These are phyloP conservation scores for Tipula unca DNA, from an alignment of 2,888 invertebrate species.

Conservation along the genomic window DNA sequence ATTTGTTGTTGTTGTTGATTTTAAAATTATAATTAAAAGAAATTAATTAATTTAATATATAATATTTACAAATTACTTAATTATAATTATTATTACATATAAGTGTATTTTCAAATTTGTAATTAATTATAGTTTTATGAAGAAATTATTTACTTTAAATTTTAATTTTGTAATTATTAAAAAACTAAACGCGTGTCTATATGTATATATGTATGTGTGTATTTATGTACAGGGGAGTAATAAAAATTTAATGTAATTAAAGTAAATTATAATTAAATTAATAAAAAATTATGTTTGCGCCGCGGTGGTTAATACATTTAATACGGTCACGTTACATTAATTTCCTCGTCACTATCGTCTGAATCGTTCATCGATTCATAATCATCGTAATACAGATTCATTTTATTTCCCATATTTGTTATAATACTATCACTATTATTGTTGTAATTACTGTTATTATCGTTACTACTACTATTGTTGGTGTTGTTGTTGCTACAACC, in stretches of 20 bases:
- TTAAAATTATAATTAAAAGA: slow-evolving; percentile 1
- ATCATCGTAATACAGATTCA: slow-evolving; percentile 41
- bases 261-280: neutral
- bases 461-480: neutral
- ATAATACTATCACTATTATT: slow-evolving; percentile 33
- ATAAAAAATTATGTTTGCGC: neutral
- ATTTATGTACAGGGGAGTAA: neutral
- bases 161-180: neutral
- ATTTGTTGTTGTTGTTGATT: neutral
- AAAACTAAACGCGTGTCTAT: too few species aligned
- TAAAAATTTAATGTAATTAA: neutral
- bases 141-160: neutral
- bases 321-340: slow-evolving; percentile 75
- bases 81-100: neutral
- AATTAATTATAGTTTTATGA: neutral
- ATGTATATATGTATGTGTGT: too few species aligned
- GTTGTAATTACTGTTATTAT: slow-evolving; percentile 24
- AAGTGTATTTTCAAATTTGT: neutral
- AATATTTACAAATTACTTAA: neutral
- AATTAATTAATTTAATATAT: neutral
- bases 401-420: slow-evolving; percentile 33
- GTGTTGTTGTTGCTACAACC: neutral
- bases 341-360: slow-evolving; percentile 70
- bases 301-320: slow-evolving; percentile 23
- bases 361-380: slow-evolving; percentile 38